These are phyloP conservation scores for Fulica atra DNA, from an alignment of 2,113 vertebrate species.

Conservation along the genomic window DNA sequence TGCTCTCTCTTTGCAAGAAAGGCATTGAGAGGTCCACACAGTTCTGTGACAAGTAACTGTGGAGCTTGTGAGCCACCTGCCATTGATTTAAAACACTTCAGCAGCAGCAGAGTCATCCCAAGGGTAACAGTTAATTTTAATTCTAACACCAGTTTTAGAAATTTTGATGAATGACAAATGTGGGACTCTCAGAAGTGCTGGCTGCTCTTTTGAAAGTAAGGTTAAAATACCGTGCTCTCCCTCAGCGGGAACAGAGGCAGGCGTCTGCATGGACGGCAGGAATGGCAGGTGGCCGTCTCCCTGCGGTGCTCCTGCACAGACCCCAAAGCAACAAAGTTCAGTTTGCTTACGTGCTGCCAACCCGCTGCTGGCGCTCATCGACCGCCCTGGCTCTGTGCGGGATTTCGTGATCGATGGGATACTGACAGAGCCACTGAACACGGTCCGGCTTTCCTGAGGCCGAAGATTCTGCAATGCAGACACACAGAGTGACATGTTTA, in stretches of 20 bases:
- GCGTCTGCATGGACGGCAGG: background rate
- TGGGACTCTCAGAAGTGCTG: background rate
- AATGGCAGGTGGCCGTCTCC: background rate
- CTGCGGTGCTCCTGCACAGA: background rate
- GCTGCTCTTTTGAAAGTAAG: background rate
- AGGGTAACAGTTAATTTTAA: background rate
- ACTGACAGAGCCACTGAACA: conserved; percentile 97
- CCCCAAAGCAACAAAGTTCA: background rate
- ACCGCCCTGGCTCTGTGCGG: conserved; percentile 91
- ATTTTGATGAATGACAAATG: background rate
- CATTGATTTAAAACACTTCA: background rate
- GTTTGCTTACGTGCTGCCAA: conserved; percentile 90
- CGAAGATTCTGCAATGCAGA: conserved; percentile 85
- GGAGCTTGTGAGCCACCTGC: background rate
- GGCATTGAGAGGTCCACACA: background rate
- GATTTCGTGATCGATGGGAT: conserved; percentile 96
- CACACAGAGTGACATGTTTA: background rate
- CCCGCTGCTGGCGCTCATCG: conserved; percentile 98
- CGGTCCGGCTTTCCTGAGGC: conserved; percentile 90
- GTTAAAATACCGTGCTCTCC: background rate
- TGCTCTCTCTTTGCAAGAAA: background rate
- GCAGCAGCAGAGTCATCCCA: background rate
- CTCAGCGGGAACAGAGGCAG: background rate
- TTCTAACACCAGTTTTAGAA: background rate
- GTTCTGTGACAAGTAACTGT: background rate